Conservation (phyloP, 2,797 vertebrate genomes). For the Semaprochilodus insignis region DNA sequence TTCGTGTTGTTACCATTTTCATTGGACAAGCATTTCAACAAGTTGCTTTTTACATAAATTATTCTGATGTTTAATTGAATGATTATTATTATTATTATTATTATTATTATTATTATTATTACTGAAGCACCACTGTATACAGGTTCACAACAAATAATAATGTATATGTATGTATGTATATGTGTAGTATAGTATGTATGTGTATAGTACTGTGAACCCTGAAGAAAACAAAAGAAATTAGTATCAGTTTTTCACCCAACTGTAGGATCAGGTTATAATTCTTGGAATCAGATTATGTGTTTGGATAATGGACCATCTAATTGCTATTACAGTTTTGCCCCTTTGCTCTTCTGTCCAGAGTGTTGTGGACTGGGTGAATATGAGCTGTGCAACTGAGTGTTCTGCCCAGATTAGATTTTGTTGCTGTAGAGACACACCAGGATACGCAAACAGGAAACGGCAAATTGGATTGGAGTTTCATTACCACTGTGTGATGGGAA, state of each 20-base stretch:
- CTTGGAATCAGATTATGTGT: slow-evolving; percentile 7
- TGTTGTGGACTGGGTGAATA: slow-evolving; percentile 19
- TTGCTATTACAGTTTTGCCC: slow-evolving; percentile 14
- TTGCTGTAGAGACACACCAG: slow-evolving; percentile 43
- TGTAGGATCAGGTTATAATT: neutral
- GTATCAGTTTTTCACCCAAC: neutral
- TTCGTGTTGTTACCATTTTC: no score
- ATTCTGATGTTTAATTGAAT: no score
- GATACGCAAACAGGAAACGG: slow-evolving; percentile 48
- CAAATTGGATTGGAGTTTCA: slow-evolving; percentile 29
- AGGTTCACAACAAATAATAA: no score
- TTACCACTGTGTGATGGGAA: no score
- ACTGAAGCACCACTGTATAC: no score
- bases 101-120: no score
- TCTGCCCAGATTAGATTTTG: slow-evolving; percentile 44
- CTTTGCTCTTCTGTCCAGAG: neutral
- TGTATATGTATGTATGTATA: no score
- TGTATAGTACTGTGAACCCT: no score
- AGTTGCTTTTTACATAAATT: no score
- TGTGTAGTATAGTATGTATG: no score
- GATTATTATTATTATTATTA: no score
- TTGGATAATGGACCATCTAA: slow-evolving; percentile 27
- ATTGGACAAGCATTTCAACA: no score
- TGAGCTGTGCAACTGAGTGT: slow-evolving; percentile 7
- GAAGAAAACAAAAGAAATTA: neutral